phyloP scores from a whole-genome alignment of 2,888 invertebrate genomes.

The Meiosimyza decipiens region DNA sequence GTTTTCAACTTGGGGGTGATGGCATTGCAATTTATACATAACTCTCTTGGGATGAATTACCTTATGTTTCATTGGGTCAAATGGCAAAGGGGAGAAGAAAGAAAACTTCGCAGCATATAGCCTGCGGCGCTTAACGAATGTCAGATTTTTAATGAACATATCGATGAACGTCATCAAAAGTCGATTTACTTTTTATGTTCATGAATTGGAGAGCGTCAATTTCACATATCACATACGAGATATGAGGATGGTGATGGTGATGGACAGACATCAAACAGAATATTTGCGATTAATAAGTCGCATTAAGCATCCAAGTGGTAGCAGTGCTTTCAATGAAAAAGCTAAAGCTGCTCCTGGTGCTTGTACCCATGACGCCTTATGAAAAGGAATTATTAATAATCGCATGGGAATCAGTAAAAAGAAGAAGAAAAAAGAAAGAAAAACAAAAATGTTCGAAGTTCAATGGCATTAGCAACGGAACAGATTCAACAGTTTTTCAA shows the following conservation, averaged over 20 bases:
- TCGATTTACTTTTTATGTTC: constrained; percentile 59
- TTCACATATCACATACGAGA: constrained; percentile 32
- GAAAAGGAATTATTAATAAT: constrained; percentile 62
- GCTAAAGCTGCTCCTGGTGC: too few species aligned
- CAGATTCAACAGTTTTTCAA: too few species aligned
- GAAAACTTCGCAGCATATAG: constrained; percentile 1
- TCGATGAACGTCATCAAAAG: constrained; percentile 63
- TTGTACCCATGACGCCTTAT: constrained; percentile 34
- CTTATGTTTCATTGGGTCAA: neutral
- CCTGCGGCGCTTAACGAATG: neutral
- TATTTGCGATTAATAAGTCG: constrained; percentile 56
- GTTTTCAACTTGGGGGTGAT: too few species aligned
- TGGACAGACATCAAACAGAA: constrained; percentile 57
- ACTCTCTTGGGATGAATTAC: constrained; percentile 22
- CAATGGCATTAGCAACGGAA: too few species aligned
- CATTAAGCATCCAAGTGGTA: constrained; percentile 46
- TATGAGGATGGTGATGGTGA: constrained; percentile 34
- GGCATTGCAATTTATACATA: constrained; percentile 11
- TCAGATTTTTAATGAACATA: constrained; percentile 19
- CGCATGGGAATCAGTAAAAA: constrained; percentile 30
- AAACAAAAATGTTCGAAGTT: too few species aligned
- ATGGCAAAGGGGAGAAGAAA: neutral
- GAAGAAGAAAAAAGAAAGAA: too few species aligned
- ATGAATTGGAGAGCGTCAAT: constrained; percentile 21
- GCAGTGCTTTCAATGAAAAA: neutral